Base-by-base conservation (phyloP, 1,140 invertebrate genomes). In the Diachasma alloeum region DNA sequence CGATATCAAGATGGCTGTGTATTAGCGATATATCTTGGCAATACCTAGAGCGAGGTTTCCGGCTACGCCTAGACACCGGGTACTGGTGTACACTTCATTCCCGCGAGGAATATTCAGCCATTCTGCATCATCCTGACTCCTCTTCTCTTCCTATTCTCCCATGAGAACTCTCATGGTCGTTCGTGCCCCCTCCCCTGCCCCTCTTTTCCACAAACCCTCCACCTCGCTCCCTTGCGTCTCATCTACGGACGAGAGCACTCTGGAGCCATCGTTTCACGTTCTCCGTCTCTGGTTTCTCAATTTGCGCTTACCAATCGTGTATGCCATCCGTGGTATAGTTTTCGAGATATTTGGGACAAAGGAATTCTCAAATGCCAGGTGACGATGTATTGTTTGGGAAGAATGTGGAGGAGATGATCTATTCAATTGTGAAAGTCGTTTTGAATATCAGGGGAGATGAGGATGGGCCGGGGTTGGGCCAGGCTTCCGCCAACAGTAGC, bases 31-130 rank as follows among this genome's bases (percentile, higher is more conserved):
- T 85, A 82, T 78, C 81, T 80, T 79, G 77, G 76, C 46, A n/a
- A 70, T 78, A 68, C 72, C 74, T 79, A 82, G 81, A 82, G 79
- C 78, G 80, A 80, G 83, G 81, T 81, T 82, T 80, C 82, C 81
- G 80, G 80, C 77, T 83, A 79, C 79, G 83, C 79, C 79, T 83
- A 84, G 83, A 83, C 72, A 80, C 76, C 70, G 68, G 42, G 36
- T 59, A 31, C 68, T 44, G 24, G n/a, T 66, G 66, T 72, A 71
- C 46, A 79, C 76, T 73, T 63, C 76, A 39, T 78, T 78, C 78
- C 77, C 82, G 72, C 75, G 78, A 85, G 83, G 83, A 85, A 86
- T 86, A 86, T 85, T 85, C 84, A 84, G 76, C 82, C 81, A 84
- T 86, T 84, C 76, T 76, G 67, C 72, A 78, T 75, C 36, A 80